Conservation (phyloP, 1,140 invertebrate species). For the Mizuhopecten yessoensis region DNA sequence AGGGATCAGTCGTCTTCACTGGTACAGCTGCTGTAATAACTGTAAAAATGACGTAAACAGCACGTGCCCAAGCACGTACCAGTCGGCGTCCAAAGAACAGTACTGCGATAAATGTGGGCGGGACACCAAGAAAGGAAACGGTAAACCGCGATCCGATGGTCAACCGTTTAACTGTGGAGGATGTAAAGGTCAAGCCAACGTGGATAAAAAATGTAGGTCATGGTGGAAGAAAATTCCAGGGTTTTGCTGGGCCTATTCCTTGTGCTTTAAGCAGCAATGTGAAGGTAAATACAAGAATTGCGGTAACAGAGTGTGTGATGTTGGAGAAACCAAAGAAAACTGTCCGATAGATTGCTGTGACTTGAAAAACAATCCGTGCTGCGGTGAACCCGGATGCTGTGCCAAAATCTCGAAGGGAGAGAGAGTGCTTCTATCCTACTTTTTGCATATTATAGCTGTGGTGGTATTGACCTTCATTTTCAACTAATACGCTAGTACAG, state of each 20-base stretch:
- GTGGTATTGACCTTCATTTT: not conserved
- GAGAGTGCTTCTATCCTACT: not conserved
- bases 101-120: not conserved
- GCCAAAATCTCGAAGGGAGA: not conserved
- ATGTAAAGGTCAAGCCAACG: not conserved
- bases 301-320: not conserved
- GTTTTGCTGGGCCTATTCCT: not conserved
- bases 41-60: not conserved
- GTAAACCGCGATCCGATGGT: not conserved
- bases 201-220: not conserved
- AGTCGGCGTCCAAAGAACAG: not conserved
- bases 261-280: not conserved
- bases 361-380: not conserved
- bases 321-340: not conserved
- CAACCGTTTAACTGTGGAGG: not conserved
- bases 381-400: not conserved
- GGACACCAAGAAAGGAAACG: not conserved
- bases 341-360: slow-evolving; percentile 1
- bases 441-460: not conserved
- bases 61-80: not conserved
- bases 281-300: slow-evolving; percentile 1
- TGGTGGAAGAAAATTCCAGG: slow-evolving; percentile 15
- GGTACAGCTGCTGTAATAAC: slow-evolving; percentile 8
- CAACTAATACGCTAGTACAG: no score
- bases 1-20: not conserved